Conservation (phyloP, 1,140 invertebrate genomes). For the Drosophila jambulina region DNA sequence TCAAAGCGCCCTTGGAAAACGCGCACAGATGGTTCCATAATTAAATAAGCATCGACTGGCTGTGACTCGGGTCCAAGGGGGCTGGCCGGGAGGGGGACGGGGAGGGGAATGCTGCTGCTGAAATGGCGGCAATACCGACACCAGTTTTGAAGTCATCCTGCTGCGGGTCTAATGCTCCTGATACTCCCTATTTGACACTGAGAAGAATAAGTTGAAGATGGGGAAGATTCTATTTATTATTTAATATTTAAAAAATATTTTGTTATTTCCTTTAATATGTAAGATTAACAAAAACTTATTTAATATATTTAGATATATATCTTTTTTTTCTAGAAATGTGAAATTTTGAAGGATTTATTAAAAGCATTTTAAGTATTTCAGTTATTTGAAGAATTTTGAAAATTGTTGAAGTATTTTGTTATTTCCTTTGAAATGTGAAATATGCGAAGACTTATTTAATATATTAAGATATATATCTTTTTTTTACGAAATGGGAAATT, state of each 20-base stretch:
- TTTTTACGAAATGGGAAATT: too few relatives aligned
- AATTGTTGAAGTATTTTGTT: too few relatives aligned
- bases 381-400: too few relatives aligned
- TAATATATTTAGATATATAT: too few relatives aligned
- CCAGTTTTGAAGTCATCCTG: constrained; percentile 50
- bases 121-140: constrained; percentile 65
- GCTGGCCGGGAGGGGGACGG: not conserved
- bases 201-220: not conserved
- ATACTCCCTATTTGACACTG: constrained; percentile 15
- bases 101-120: constrained; percentile 4
- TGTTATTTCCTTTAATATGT: too few relatives aligned
- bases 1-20: constrained; percentile 75
- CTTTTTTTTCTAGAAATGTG: too few relatives aligned
- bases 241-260: not conserved
- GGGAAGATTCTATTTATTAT: not conserved
- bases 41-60: constrained; percentile 73
- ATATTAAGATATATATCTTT: too few relatives aligned
- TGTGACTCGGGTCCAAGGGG: constrained; percentile 7
- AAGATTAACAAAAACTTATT: too few relatives aligned
- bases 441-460: too few relatives aligned
- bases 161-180: constrained; percentile 25
- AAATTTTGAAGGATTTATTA: too few relatives aligned
- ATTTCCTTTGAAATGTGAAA: too few relatives aligned
- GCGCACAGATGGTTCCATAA: constrained; percentile 81
- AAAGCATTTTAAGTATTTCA: too few relatives aligned